Evolutionary conservation across 1,140 invertebrate species (phyloP), one percentile per base, ranked within the genome.

Genomic region (Campoletis sonorensis): DNA sequence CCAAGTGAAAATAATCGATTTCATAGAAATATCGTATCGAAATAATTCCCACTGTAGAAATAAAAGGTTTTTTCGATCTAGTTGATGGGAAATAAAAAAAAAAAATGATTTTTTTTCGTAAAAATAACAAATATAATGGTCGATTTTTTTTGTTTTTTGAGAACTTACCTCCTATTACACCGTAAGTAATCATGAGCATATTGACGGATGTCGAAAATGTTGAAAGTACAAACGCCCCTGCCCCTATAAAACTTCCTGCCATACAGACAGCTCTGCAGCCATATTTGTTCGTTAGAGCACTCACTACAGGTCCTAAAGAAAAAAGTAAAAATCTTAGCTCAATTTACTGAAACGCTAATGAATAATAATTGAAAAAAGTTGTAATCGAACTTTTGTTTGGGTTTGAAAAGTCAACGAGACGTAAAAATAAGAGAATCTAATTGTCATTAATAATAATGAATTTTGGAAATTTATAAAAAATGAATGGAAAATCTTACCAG

Each of bases 201-300:
- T 96, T 95, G 80, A 98, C 95, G 82, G 95, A 96, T 21, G 95
- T 95, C 83, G 97, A 97, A 87, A 97, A 95, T n/a, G 95, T 96
- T 83, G 96, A 97, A 15, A 98, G 92, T 21, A 97, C 94, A 90
- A 99, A 99, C n/a, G 97, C 97, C 0, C 94, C 87, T 33, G 96
- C 94, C 27, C 96, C 96, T 54, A 99, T 94, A 27, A 98, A 90
- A 85, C 97, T 96, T 16, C 98, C 98, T 0, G 95, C 95, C 77
- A 99, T 97, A 87, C 98, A 99, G 0, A 99, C 98, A 0, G 95
- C 93, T 8, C 98, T 94, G 90, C 98, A 99, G 10, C 98, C 98
- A 91, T 95, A 99, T 89, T 98, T 98, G 93, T 99, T 99, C 78
- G 98, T 97, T 87, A 99, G 92, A 37, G 98, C 98, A 84, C 98